Base-by-base conservation (phyloP, 64 coral and sea anemone genomes). In the Montipora sp. region DNA sequence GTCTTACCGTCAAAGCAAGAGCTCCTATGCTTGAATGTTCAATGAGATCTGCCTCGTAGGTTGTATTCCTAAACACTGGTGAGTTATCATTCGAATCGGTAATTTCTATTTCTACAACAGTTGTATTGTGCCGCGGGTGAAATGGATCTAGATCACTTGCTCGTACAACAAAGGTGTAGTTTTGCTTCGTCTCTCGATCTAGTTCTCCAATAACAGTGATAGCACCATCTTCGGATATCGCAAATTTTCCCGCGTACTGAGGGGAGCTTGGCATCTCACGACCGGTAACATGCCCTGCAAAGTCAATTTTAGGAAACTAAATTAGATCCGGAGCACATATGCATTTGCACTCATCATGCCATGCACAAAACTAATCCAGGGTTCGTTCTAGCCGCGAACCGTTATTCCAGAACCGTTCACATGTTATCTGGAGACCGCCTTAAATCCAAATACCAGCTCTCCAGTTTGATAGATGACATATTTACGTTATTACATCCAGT, bases 11-110 rank as follows among this genome's bases (percentile, higher is more conserved):
- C 47, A 93, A 44, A 14, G 95, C 73, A 5, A 78, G 77, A 74
- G 73, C 67, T 43, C 93, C 90, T 80, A 85, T 51, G 27, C 73
- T 22, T 1, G 90, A 95, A 75, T 95, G 93, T 85, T 98, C 96
- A 8, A 55, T 75, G 5, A 98, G 70, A 48, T 79, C 78, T 67
- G 77, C 76, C 14, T 90, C 85, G 49, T 98, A 95, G 58, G 87
- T 95, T 22, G 61, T 45, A 70, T 98, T 50, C 60, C 47, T 84
- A 48, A 98, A 98, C 27, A 89, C 76, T 48, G 96, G 96, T 3
- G 96, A 78, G 65, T 98, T 98, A 74, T 98, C 93, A 55, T 98
- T 98, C 8, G 75, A 73, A 83, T 98, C 96, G 79, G 92, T 22
- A 48, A 98, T 75, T 21, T 90, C 81, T n/a, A 98, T 83, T 90